phyloP scores from a whole-genome alignment of 1,140 invertebrate genomes.

The Metaphire vulgaris region DNA sequence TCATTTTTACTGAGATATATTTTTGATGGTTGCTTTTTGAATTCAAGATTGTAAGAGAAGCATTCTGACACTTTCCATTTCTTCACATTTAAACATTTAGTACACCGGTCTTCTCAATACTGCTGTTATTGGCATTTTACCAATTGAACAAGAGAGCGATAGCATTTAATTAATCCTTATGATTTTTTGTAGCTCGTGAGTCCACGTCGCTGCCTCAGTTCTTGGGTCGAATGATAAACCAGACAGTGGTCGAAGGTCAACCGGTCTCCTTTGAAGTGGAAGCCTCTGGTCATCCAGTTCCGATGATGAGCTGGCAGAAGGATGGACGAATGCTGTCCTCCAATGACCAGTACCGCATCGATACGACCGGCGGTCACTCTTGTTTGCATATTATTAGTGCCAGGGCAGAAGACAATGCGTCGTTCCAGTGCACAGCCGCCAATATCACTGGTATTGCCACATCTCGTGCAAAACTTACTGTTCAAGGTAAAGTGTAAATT shows the following conservation, averaged over 20 bases:
- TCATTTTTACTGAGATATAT: too few relatives aligned
- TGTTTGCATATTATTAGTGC: constrained; percentile 77
- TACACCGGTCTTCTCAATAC: too few relatives aligned
- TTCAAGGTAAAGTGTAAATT: too few relatives aligned
- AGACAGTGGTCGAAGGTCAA: constrained; percentile 83
- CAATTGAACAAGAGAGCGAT: too few relatives aligned
- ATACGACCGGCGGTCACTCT: constrained; percentile 70
- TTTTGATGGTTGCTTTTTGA: too few relatives aligned
- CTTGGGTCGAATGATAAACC: constrained; percentile 86
- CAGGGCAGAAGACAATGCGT: constrained; percentile 76
- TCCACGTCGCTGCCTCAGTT: constrained; percentile 90
- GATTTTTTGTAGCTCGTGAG: constrained; percentile 53
- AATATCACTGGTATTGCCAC: constrained; percentile 92
- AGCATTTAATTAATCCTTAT: too few relatives aligned
- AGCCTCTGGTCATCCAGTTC: constrained; percentile 83
- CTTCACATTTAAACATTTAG: too few relatives aligned
- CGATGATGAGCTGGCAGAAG: constrained; percentile 94
- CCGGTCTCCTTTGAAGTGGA: constrained; percentile 78
- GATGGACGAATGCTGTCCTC: constrained; percentile 36
- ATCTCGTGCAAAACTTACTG: too few relatives aligned
- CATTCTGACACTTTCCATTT: too few relatives aligned
- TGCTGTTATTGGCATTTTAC: too few relatives aligned
- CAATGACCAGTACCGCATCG: constrained; percentile 61
- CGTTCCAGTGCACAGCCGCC: constrained; percentile 96
- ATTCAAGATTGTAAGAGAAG: too few relatives aligned